Percentiles rank a stretch among this genome's conserved stretches.
Evolutionary conservation across 2,113 vertebrate genomes (phyloP).

Genomic region (Cyphomyrus discorhynchus): DNA sequence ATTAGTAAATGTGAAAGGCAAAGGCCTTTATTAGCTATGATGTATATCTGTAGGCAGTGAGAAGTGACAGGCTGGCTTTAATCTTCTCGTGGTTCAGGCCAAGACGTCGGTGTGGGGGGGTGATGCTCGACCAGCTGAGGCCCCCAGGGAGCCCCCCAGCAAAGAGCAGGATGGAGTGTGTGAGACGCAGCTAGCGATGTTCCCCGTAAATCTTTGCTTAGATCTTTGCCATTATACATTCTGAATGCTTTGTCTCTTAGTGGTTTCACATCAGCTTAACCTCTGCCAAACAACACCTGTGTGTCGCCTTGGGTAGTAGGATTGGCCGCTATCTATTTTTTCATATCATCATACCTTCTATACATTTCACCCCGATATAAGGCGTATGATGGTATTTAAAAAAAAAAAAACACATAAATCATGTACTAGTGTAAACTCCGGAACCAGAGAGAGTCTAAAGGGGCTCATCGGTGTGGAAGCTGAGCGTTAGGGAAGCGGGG

Average conservation of each 20-base stretch:
- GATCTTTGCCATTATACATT: not conserved
- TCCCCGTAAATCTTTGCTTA: not conserved
- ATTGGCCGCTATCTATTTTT: not conserved
- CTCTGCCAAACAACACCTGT: not conserved
- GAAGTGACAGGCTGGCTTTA: not conserved
- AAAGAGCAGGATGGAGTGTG: not conserved
- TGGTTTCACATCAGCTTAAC: not conserved
- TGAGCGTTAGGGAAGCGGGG: too few species aligned
- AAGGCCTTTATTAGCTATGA: not conserved
- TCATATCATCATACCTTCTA: not conserved
- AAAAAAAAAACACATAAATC: not conserved
- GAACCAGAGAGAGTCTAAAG: too few species aligned
- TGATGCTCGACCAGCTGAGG: not conserved
- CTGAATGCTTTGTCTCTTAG: not conserved
- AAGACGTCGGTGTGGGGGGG: not conserved
- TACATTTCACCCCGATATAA: not conserved
- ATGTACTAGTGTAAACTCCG: not conserved
- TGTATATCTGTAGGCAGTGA: not conserved
- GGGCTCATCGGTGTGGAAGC: too few species aligned
- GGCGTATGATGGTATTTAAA: not conserved
- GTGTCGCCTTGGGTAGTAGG: not conserved
- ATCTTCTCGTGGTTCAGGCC: not conserved
- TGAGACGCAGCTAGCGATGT: not conserved
- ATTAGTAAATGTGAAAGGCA: constrained; percentile 10
- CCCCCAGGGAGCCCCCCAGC: not conserved